These are phyloP conservation scores for Agrypnus murinus DNA, from an alignment of 2,888 invertebrate species.

Conservation along the genomic window DNA sequence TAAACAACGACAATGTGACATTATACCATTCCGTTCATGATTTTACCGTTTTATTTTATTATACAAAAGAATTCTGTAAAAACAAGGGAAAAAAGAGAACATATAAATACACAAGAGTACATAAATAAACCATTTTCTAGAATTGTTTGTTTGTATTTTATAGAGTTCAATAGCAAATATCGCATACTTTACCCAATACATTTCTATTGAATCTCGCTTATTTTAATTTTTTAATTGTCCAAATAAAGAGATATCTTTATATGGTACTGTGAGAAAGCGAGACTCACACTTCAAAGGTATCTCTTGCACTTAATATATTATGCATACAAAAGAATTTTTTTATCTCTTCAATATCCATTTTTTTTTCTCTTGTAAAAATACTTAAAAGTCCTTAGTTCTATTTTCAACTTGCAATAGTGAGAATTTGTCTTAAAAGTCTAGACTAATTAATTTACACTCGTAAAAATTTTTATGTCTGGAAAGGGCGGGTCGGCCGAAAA, in stretches of 20 bases:
- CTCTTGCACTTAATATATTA: constrained; percentile 37
- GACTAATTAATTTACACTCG: constrained; percentile 47
- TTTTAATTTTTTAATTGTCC: constrained; percentile 62
- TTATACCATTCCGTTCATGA: no score
- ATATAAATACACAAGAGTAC: constrained; percentile 22
- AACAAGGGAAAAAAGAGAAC: background rate
- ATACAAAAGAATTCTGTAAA: background rate
- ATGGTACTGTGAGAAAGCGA: constrained; percentile 65
- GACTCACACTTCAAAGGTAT: constrained; percentile 43
- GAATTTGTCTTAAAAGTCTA: constrained; percentile 29
- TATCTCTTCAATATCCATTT: background rate
- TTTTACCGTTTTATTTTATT: no score
- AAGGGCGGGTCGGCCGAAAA: constrained; percentile 29
- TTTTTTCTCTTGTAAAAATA: background rate
- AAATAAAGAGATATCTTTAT: constrained; percentile 64
- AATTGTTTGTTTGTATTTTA: constrained; percentile 40
- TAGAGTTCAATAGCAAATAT: constrained; percentile 57
- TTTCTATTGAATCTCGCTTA: constrained; percentile 62
- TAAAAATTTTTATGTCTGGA: constrained; percentile 39
- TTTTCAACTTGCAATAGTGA: constrained; percentile 7
- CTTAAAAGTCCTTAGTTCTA: constrained; percentile 3
- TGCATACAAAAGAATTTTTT: constrained; percentile 39
- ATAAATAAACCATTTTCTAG: constrained; percentile 37
- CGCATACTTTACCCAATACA: constrained; percentile 59
- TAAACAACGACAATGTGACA: no score